Percentiles rank a stretch among this genome's conserved stretches.
These are phyloP conservation scores for Mercenaria mercenaria DNA, from an alignment of 1,140 invertebrate genomes.

Conservation along the genomic window DNA sequence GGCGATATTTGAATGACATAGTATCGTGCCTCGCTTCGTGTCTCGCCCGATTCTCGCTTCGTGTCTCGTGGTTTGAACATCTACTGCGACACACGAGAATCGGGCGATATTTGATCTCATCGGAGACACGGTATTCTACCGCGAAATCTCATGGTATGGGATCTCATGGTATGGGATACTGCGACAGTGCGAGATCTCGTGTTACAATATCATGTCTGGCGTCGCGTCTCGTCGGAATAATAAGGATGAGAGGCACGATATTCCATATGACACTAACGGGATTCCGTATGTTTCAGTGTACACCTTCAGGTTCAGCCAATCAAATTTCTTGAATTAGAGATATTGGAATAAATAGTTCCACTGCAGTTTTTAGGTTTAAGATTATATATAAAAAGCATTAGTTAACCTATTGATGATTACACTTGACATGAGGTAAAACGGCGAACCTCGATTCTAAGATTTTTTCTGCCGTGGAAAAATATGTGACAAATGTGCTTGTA, in stretches of 20 bases:
- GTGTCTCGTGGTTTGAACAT: no score
- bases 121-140: no score
- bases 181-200: not conserved
- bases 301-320: slow-evolving; percentile 26
- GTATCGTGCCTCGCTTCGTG: no score
- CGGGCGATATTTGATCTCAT: no score
- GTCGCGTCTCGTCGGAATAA: slow-evolving; percentile 5
- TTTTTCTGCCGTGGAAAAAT: not conserved
- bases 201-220: slow-evolving; percentile 19
- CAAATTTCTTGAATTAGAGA: slow-evolving; percentile 6
- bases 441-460: slow-evolving; percentile 9
- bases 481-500: slow-evolving; percentile 29
- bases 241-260: slow-evolving; percentile 38
- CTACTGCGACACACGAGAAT: no score
- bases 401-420: slow-evolving; percentile 25
- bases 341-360: slow-evolving; percentile 36
- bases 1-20: no score
- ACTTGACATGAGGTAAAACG: slow-evolving; percentile 43
- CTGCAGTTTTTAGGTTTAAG: slow-evolving; percentile 31
- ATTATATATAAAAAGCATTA: slow-evolving; percentile 35
- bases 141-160: no score
- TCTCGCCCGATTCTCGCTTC: no score
- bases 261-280: slow-evolving; percentile 34
- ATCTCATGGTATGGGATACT: no score
- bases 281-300: slow-evolving; percentile 46